These are phyloP conservation scores for Oncorhynchus keta DNA, from an alignment of 2,113 vertebrate species.

Conservation along the genomic window DNA sequence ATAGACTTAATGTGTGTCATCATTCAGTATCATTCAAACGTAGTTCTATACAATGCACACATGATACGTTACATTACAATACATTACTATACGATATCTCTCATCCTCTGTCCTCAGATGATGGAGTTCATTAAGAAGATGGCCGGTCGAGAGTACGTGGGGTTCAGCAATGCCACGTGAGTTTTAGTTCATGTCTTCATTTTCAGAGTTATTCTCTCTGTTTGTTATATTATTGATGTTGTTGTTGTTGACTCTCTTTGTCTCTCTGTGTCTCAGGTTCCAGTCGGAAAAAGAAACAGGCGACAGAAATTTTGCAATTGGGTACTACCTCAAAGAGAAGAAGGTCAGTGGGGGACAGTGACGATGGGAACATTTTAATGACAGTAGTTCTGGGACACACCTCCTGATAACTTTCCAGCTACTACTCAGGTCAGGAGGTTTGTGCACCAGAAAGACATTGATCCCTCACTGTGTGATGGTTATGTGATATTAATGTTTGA, in stretches of 20 bases:
- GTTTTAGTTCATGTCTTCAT: conserved; percentile 23
- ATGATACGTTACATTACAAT: neutral
- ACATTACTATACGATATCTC: neutral
- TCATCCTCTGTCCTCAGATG: conserved; percentile 56
- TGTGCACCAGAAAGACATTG: too few species aligned
- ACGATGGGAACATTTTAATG: too few species aligned
- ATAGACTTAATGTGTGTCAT: neutral
- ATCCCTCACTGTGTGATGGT: too few species aligned
- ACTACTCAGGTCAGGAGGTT: too few species aligned
- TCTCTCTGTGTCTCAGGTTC: conserved; percentile 73
- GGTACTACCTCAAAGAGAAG: conserved; percentile 88
- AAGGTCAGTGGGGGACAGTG: conserved; percentile 70
- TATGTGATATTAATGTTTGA: too few species aligned
- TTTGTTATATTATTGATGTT: conserved; percentile 54
- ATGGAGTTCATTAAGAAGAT: conserved; percentile 86
- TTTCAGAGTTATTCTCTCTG: neutral
- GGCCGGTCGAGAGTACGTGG: conserved; percentile 80
- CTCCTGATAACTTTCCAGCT: too few species aligned
- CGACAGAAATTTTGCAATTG: conserved; percentile 85
- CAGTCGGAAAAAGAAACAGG: conserved; percentile 90
- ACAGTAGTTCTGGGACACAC: too few species aligned
- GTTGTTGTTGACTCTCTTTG: conserved; percentile 32
- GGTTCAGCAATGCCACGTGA: conserved; percentile 88
- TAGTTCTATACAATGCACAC: neutral
- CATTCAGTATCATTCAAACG: neutral